These are phyloP conservation scores for Kryptopterus vitreolus DNA, from an alignment of 2,797 vertebrate genomes.

Conservation along the genomic window DNA sequence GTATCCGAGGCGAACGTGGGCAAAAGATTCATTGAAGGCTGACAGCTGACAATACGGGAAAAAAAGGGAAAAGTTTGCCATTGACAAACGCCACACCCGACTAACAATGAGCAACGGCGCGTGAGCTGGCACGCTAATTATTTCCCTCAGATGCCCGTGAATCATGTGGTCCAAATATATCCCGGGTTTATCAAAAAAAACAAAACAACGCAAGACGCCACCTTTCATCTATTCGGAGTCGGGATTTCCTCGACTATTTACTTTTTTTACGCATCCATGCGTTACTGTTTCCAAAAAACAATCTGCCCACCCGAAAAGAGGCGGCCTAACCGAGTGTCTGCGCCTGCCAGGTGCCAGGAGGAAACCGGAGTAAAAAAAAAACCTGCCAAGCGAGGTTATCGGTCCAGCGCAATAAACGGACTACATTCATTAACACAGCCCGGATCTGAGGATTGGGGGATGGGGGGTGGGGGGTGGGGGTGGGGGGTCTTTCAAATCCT, in stretches of 20 bases:
- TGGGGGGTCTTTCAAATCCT: slow-evolving; percentile 41
- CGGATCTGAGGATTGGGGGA: slow-evolving; percentile 18
- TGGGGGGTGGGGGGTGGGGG: no score
- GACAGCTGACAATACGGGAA: background rate
- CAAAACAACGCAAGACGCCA: background rate
- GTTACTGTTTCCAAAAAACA: slow-evolving; percentile 21
- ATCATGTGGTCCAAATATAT: slow-evolving; percentile 13
- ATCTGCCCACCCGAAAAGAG: slow-evolving; percentile 24
- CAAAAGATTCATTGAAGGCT: background rate
- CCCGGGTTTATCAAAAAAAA: background rate
- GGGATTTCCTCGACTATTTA: background rate
- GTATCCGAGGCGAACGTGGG: background rate
- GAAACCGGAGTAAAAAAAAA: slow-evolving; percentile 26
- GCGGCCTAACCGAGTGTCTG: background rate
- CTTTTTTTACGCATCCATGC: background rate
- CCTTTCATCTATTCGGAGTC: background rate
- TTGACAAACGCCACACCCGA: slow-evolving; percentile 14
- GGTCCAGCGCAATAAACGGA: slow-evolving; percentile 40
- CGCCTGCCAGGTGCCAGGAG: slow-evolving; percentile 29
- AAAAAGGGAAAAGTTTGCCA: background rate
- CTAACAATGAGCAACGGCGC: slow-evolving; percentile 30
- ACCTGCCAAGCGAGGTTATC: slow-evolving; percentile 40
- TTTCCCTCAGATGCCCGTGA: slow-evolving; percentile 9
- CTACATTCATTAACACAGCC: slow-evolving; percentile 43
- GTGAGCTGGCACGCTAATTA: slow-evolving; percentile 19